Conservation (phyloP, 2,113 vertebrate species). For the Macaca fascicularis region DNA sequence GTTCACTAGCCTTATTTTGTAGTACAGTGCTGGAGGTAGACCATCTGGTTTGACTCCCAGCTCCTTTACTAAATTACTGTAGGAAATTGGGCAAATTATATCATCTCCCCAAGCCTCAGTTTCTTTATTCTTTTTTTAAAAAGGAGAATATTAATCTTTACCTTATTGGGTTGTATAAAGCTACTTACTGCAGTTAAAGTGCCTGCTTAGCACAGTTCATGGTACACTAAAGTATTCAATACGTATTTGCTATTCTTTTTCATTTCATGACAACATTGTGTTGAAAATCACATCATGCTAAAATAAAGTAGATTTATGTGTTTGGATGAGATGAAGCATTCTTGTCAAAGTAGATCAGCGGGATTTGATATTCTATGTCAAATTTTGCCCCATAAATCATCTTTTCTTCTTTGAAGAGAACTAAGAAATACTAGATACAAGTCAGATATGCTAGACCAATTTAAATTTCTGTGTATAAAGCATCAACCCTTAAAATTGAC, state of each 20-base stretch:
- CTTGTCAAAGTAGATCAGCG: neutral
- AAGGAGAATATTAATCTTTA: neutral
- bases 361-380: neutral
- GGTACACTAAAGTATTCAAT: neutral
- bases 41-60: neutral
- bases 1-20: neutral
- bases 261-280: neutral
- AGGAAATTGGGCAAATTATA: neutral
- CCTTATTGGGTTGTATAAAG: neutral
- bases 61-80: neutral
- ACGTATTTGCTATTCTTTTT: neutral
- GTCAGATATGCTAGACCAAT: neutral
- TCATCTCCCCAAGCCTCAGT: neutral
- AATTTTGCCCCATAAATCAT: conserved; percentile 29
- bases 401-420: conserved; percentile 13
- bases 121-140: neutral
- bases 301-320: conserved; percentile 34
- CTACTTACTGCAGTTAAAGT: neutral
- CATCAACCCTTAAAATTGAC: neutral
- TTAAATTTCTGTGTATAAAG: neutral
- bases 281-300: conserved; percentile 13
- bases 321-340: neutral
- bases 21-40: neutral
- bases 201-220: neutral
- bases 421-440: neutral